Evolutionary conservation across 2,888 invertebrate species (phyloP).

Genomic region (Leucoma salicis): DNA sequence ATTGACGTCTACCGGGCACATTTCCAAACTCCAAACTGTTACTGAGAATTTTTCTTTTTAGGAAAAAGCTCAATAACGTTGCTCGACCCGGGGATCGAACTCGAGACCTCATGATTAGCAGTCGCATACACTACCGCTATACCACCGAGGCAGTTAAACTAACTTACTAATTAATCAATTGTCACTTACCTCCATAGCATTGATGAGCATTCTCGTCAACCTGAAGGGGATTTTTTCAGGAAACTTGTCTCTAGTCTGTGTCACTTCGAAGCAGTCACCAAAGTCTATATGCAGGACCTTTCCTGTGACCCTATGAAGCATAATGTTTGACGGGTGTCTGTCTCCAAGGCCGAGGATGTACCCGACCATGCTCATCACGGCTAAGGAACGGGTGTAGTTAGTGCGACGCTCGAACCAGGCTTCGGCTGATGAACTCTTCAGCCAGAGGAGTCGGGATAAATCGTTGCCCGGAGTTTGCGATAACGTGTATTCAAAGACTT

Average conservation of each 20-base stretch:
- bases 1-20: too few species aligned
- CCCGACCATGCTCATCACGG: conserved; percentile 99
- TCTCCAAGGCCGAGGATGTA: conserved; percentile 99
- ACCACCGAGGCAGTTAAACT: too few species aligned
- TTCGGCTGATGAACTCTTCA: conserved; percentile 97
- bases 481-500: conserved; percentile 98
- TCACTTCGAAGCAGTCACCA: conserved; percentile 99
- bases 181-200: conserved; percentile 92
- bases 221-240: conserved; percentile 99
- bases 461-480: conserved; percentile 97
- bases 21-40: too few species aligned
- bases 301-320: conserved; percentile 97
- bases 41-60: too few species aligned
- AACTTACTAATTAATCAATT: too few species aligned
- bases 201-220: conserved; percentile 97
- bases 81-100: too few species aligned
- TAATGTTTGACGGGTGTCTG: conserved; percentile 98
- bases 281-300: conserved; percentile 99
- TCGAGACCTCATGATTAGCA: too few species aligned
- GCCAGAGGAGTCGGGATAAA: conserved; percentile 95
- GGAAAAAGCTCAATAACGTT: too few species aligned
- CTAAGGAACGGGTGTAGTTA: conserved; percentile 97
- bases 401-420: conserved; percentile 99
- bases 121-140: too few species aligned
- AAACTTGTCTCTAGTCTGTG: conserved; percentile 98